A percentile compares a stretch with the other conserved stretches of the same genome.
Evolutionary conservation across 2,113 vertebrate genomes (phyloP).

Genomic region (Monarcha castaneiventris): DNA sequence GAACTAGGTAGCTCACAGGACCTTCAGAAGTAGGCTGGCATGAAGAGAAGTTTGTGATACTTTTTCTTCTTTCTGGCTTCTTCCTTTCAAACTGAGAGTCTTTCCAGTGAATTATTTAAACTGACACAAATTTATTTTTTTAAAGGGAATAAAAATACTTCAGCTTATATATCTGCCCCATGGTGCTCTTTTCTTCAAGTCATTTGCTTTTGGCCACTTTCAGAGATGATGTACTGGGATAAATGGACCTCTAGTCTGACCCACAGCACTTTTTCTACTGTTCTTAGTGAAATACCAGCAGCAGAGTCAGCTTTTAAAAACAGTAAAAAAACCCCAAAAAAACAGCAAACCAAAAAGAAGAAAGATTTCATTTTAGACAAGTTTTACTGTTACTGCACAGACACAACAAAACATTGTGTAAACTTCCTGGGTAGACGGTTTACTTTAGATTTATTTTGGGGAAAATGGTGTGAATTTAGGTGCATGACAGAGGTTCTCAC

Average conservation of each 20-base stretch:
- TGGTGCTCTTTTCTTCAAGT: not conserved
- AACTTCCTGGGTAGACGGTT: not conserved
- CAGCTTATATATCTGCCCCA: not conserved
- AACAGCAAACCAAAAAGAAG: no score
- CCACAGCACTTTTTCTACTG: not conserved
- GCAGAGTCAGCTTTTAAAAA: not conserved
- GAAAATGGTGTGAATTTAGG: not conserved
- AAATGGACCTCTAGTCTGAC: not conserved
- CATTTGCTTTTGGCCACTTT: not conserved
- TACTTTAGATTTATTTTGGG: not conserved
- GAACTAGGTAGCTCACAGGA: not conserved
- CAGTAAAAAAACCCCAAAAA: not conserved
- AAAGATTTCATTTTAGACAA: not conserved
- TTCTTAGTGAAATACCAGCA: not conserved
- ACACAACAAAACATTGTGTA: not conserved
- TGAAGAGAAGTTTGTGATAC: not conserved
- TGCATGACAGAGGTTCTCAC: not conserved
- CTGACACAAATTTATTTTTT: not conserved
- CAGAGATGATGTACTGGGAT: not conserved
- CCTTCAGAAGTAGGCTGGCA: not conserved
- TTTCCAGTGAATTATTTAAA: conserved; percentile 13
- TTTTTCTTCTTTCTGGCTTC: not conserved
- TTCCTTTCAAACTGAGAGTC: not conserved
- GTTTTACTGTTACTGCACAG: not conserved
- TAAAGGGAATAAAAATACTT: not conserved